Percentiles rank a stretch among this genome's conserved stretches.
These are phyloP conservation scores for Condylostylus longicornis DNA, from an alignment of 1,140 invertebrate species.

Conservation along the genomic window DNA sequence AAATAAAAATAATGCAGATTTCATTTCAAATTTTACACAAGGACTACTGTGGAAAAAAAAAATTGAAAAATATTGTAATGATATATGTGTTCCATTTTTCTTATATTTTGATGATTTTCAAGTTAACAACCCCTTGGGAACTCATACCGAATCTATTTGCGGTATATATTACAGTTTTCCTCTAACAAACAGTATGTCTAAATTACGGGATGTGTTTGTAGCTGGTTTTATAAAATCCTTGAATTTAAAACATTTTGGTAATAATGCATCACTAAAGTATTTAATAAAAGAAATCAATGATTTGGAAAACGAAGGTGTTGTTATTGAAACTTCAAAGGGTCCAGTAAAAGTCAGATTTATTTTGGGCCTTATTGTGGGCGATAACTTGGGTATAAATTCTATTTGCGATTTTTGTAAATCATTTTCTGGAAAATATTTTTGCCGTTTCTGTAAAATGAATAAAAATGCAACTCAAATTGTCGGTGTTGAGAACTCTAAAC, in stretches of 20 bases:
- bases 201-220: slow-evolving; percentile 22
- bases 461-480: background rate
- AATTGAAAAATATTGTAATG: background rate
- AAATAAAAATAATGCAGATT: background rate
- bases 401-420: background rate
- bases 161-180: slow-evolving; percentile 19
- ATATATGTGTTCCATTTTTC: background rate
- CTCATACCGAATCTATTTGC: slow-evolving; percentile 20
- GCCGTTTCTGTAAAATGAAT: slow-evolving; percentile 1
- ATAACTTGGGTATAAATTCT: slow-evolving; percentile 1
- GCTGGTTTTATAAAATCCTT: slow-evolving; percentile 16
- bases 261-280: slow-evolving; percentile 14
- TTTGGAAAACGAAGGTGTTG: slow-evolving; percentile 17
- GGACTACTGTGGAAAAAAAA: slow-evolving; percentile 1
- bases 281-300: slow-evolving; percentile 17
- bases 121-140: slow-evolving; percentile 23
- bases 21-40: slow-evolving; percentile 1
- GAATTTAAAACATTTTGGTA: slow-evolving; percentile 16
- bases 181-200: slow-evolving; percentile 10
- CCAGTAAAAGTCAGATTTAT: slow-evolving; percentile 9
- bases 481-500: background rate
- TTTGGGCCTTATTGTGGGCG: background rate
- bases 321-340: slow-evolving; percentile 6
- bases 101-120: slow-evolving; percentile 9
- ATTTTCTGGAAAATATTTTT: slow-evolving; percentile 4